Evolutionary conservation across 2,888 invertebrate genomes (phyloP).

Genomic region (Campoplex nolae): DNA sequence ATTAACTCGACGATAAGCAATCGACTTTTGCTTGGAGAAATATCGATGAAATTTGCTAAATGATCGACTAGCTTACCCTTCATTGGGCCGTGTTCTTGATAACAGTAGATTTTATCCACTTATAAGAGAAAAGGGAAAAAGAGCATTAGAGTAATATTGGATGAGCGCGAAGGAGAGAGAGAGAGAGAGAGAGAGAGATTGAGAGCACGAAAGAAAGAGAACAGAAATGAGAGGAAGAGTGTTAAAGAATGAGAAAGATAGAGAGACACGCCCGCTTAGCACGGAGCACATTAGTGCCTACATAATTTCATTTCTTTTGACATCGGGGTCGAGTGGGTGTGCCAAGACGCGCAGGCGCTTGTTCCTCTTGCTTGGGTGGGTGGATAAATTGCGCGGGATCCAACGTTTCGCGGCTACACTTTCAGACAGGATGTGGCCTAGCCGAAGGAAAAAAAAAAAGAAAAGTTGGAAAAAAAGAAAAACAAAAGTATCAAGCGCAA

Average conservation of each 20-base stretch:
- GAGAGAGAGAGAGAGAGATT: too few species aligned
- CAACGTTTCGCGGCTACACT: conserved; percentile 51
- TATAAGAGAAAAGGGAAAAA: neutral
- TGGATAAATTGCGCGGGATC: conserved; percentile 68
- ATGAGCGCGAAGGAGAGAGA: neutral
- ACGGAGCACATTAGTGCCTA: conserved; percentile 75
- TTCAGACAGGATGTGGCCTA: conserved; percentile 51
- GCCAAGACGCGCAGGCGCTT: conserved; percentile 75
- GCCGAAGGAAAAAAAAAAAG: conserved; percentile 39
- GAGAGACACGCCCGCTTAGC: conserved; percentile 58
- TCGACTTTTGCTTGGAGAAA: neutral
- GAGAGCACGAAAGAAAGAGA: neutral
- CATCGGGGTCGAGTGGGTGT: conserved; percentile 78
- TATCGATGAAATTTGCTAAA: conserved; percentile 46
- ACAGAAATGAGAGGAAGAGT: neutral
- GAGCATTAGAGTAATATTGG: neutral
- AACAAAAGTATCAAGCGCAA: conserved; percentile 17
- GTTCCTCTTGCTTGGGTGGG: conserved; percentile 65
- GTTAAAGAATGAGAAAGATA: conserved; percentile 22
- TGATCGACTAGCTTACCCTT: conserved; percentile 21
- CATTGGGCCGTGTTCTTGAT: conserved; percentile 17
- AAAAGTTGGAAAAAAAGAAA: conserved; percentile 20
- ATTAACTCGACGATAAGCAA: conserved; percentile 11
- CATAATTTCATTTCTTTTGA: conserved; percentile 79
- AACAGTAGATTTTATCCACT: conserved; percentile 29